Evolutionary conservation across 2,113 vertebrate genomes (phyloP), one percentile per base, ranked within the genome.

Genomic region (Polyodon spathula): DNA sequence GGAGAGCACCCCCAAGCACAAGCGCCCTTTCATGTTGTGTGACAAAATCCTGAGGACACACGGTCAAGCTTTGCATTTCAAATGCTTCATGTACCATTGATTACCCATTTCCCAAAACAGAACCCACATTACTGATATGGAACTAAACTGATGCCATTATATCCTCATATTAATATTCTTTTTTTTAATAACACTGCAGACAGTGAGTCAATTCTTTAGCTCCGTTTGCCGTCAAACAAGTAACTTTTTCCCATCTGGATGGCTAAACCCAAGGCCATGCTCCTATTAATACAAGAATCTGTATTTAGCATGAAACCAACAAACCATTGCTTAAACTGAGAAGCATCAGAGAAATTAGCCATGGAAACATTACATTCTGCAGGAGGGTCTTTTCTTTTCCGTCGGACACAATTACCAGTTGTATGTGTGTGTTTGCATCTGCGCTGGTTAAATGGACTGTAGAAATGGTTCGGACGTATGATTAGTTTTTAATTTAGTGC

Each of bases 201-300:
- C 91, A 93, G 86, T 88, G 73, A 81, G 73, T 71, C 79, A 56
- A 88, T 92, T 93, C 92, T 94, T 93, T 88, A 88, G 73, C 81
- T 80, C 80, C 80, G 86, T 86, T 85, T 81, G 82, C 76, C 80
- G 82, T 83, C 86, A 81, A 80, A 88, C 73, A 75, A 83, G 87
- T 77, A 86, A 89, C 86, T 87, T 91, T 76, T 83, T 81, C 89
- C 87, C 88, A 87, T 88, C 87, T 66, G 78, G 82, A 77, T 81
- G 81, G 76, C 83, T 81, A 79, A 85, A 27, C 84, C 76, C 73
- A 71, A 84, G 85, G 89, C 84, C 84, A 41, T 82, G 82, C 84
- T 90, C 88, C 87, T 89, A 90, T 93, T 88, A 92, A 88, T 84
- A 90, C 88, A 94, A 94, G 92, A 94, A 95, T 96, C 95, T 92